Evolutionary conservation across 2,888 invertebrate species (phyloP), one percentile per base, ranked within the genome.

Genomic region (Ligdia adustata): DNA sequence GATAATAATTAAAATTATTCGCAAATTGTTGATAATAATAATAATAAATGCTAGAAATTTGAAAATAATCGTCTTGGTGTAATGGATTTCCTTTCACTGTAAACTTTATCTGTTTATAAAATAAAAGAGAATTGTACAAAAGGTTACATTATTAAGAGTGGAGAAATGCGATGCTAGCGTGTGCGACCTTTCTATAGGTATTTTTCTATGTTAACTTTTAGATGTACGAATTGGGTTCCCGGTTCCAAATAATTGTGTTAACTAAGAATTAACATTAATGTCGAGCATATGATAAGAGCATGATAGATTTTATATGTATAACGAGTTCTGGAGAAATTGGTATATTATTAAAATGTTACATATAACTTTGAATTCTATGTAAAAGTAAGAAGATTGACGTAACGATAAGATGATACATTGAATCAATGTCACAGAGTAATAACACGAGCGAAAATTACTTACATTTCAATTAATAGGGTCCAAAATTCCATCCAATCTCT

Each of bases 401-500:
- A 75, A 74, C 62, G 66, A 70, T 69, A 63, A 50, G 72, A 70
- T 69, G 63, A 62, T 69, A 64, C 61, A 60, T 68, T 62, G 68
- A 71, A 70, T 72, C 76, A 69, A 71, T 79, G 72, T 71, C 82
- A 79, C 86, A 84, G 87, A 87, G 82, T 80, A n/a, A n/a, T n/a
- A 79, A 76, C 66, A 74, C 69, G 60, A 76, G 64, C 67, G 67
- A 74, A 69, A 62, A n/a, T n/a, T n/a, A n/a, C n/a, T 74, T 72
- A 77, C 52, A 79, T 71, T 72, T 73, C 69, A 78, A 80, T 73
- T 76, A 78, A 82, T 83, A 82, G 89, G 88, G 89, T 88, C 89
- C 88, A 90, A 89, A 77, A 64, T 79, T 88, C 88, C 89, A 88
- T 89, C 89, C 87, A 87, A 75, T 72, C 68, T 72, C 75, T 69